Evolutionary conservation across 2,113 vertebrate species (phyloP).

Genomic region (Cacatua alba): DNA sequence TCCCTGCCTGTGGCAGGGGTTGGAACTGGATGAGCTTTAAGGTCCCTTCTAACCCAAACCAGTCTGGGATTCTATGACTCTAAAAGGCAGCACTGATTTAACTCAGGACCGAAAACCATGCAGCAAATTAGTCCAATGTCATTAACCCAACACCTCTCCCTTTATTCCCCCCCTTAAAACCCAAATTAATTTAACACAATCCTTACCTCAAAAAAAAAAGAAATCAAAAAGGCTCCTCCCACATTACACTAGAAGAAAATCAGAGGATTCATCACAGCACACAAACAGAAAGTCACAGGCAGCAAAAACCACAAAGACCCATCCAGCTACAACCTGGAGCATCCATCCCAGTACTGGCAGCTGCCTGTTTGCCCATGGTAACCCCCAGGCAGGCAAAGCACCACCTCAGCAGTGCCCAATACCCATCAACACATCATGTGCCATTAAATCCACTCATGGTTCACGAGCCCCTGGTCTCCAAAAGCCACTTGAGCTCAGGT

Average conservation of each 20-base stretch:
- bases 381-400: neutral
- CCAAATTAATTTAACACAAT: neutral
- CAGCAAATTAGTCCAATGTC: neutral
- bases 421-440: neutral
- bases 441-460: rapidly evolving
- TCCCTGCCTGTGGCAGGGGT: neutral
- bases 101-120: rapidly evolving
- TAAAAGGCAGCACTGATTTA: neutral
- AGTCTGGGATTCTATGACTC: neutral
- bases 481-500: neutral
- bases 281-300: neutral
- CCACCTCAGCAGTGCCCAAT: rapidly evolving
- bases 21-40: neutral
- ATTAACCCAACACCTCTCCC: neutral
- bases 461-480: neutral
- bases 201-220: neutral
- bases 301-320: neutral
- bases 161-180: neutral
- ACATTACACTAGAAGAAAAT: neutral
- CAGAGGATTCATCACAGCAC: neutral
- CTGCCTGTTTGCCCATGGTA: neutral
- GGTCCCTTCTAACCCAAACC: neutral
- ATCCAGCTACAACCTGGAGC: neutral
- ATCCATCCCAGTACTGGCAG: neutral
- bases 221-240: neutral